phyloP scores from a whole-genome alignment of 2,113 vertebrate genomes.

The Pachypanchax playfairii region DNA sequence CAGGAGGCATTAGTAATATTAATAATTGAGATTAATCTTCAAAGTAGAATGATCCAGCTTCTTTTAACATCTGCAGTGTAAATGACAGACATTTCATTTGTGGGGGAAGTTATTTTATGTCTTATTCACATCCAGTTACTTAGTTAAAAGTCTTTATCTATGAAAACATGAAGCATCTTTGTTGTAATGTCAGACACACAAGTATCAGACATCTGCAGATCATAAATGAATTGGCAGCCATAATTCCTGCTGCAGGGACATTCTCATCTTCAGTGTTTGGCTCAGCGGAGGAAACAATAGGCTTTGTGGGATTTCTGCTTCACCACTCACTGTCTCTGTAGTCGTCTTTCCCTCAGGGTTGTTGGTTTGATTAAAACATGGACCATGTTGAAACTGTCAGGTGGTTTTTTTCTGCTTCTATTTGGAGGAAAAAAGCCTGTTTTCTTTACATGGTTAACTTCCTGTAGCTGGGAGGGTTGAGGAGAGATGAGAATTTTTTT shows the following conservation, averaged over 20 bases:
- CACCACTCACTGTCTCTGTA: neutral
- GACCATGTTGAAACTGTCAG: conserved; percentile 14
- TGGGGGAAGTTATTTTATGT: too few species aligned
- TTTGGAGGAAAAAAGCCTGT: conserved; percentile 17
- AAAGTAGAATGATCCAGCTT: too few species aligned
- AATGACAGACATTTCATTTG: too few species aligned
- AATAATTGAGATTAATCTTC: too few species aligned
- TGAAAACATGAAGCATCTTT: neutral
- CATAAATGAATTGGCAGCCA: neutral
- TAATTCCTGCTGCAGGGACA: neutral
- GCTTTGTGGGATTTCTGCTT: conserved; percentile 1
- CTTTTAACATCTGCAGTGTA: too few species aligned
- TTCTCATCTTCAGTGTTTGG: conserved; percentile 11
- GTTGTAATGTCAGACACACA: too few species aligned
- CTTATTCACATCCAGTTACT: neutral
- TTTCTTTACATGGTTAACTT: neutral
- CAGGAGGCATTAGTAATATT: too few species aligned
- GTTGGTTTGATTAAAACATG: conserved; percentile 38
- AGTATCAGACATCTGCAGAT: neutral
- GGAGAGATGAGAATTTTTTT: conserved; percentile 1
- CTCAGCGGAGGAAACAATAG: conserved; percentile 35
- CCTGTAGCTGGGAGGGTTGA: neutral
- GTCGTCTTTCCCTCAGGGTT: conserved; percentile 11
- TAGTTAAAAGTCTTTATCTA: neutral
- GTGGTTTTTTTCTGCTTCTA: conserved; percentile 9